Conservation (phyloP, 1,140 invertebrate species). For the Zaprionus kolodkinae region DNA sequence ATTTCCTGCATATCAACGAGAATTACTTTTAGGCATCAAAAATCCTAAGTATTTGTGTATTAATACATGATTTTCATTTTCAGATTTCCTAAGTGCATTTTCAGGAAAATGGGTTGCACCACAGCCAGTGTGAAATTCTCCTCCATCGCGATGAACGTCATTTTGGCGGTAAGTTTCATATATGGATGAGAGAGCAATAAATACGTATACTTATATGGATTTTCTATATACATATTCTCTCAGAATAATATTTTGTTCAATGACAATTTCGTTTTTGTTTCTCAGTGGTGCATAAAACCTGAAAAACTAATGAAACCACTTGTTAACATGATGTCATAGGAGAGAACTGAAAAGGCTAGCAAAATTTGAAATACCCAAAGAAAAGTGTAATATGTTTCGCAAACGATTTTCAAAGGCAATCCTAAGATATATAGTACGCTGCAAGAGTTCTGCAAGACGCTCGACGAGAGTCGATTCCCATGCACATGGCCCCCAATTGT, state of each 20-base stretch:
- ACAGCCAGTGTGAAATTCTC: constrained; percentile 74
- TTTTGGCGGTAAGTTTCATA: constrained; percentile 78
- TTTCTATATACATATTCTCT: not conserved
- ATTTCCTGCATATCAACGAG: constrained; percentile 1
- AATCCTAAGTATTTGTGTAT: constrained; percentile 28
- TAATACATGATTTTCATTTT: constrained; percentile 15
- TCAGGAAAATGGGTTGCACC: constrained; percentile 70
- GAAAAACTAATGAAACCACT: constrained; percentile 25
- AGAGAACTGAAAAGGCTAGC: constrained; percentile 8
- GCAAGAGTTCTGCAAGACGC: constrained; percentile 17
- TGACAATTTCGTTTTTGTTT: constrained; percentile 18
- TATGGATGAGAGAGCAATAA: constrained; percentile 2
- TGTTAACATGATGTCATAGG: constrained; percentile 44
- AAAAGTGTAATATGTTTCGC: not conserved
- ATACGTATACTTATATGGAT: not conserved
- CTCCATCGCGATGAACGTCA: constrained; percentile 66
- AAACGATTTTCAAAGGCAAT: not conserved
- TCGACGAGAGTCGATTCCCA: constrained; percentile 1
- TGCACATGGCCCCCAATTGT: constrained; percentile 42
- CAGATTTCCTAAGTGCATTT: constrained; percentile 24
- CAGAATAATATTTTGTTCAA: not conserved
- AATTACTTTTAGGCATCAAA: not conserved
- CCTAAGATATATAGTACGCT: constrained; percentile 6
- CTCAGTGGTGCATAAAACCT: constrained; percentile 26
- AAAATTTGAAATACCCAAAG: constrained; percentile 12